Conservation (phyloP, 2,797 vertebrate species). For the Oreonectes daqikongensis region DNA sequence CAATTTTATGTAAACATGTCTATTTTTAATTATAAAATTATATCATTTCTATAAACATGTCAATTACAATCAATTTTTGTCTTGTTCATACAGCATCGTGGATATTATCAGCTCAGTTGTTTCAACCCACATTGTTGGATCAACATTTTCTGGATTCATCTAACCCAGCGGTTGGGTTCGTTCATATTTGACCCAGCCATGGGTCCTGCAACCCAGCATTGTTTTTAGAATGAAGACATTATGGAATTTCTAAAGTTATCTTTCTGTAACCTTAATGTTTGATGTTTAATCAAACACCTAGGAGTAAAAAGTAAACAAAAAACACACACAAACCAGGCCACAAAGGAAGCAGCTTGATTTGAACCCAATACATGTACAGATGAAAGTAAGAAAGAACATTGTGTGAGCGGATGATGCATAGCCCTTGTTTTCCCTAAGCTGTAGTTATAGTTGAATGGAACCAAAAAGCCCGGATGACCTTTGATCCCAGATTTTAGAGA, state of each 20-base stretch:
- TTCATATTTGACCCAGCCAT: too few species aligned
- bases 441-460: conserved; percentile 18
- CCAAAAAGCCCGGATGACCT: conserved; percentile 58
- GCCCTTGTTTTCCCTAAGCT: conserved; percentile 57
- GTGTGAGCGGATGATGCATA: conserved; percentile 48
- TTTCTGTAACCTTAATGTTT: neutral
- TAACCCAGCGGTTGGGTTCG: too few species aligned
- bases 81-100: too few species aligned
- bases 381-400: conserved; percentile 21
- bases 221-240: too few species aligned
- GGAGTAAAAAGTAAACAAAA: neutral
- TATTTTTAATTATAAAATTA: too few species aligned
- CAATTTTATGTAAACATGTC: neutral
- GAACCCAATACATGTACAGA: conserved; percentile 35
- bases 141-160: too few species aligned
- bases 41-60: too few species aligned
- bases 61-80: too few species aligned
- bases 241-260: too few species aligned
- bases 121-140: too few species aligned
- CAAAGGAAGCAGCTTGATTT: conserved; percentile 21
- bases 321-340: neutral
- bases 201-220: too few species aligned
- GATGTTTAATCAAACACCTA: neutral
- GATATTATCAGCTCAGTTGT: too few species aligned
- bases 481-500: conserved; percentile 58